These are phyloP conservation scores for Mythimna vitellina DNA, from an alignment of 2,888 invertebrate species.

Conservation along the genomic window DNA sequence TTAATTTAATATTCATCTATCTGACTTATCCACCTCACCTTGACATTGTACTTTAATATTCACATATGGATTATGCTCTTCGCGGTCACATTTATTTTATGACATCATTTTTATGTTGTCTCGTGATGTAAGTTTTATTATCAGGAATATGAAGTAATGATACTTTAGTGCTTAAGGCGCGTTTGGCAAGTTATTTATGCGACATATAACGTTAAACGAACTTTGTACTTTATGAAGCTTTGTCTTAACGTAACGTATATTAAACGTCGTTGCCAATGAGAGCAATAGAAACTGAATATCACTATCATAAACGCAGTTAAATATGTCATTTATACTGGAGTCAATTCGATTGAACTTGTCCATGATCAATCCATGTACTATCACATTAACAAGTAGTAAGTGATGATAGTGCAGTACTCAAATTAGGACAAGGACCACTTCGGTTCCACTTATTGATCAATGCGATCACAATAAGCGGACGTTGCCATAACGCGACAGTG, in stretches of 20 bases:
- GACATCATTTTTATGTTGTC: conserved; percentile 56
- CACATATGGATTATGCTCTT: conserved; percentile 41
- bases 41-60: conserved; percentile 57
- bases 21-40: conserved; percentile 14
- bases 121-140: conserved; percentile 65
- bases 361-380: conserved; percentile 37
- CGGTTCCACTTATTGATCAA: conserved; percentile 80
- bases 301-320: not conserved
- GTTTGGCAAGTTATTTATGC: conserved; percentile 29
- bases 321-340: conserved; percentile 11
- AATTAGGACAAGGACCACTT: conserved; percentile 81
- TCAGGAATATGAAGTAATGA: conserved; percentile 53
- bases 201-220: conserved; percentile 20
- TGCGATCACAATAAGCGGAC: conserved; percentile 86
- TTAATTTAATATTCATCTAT: conserved; percentile 24
- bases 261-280: not conserved
- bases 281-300: not conserved
- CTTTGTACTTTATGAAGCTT: conserved; percentile 30
- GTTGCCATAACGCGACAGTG: conserved; percentile 78
- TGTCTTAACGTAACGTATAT: not conserved
- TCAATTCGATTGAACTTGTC: conserved; percentile 41
- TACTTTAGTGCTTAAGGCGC: conserved; percentile 44
- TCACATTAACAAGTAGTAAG: conserved; percentile 48
- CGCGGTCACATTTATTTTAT: conserved; percentile 59
- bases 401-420: conserved; percentile 64